Evolutionary conservation across 2,888 invertebrate species (phyloP).

Genomic region (Pachycephus smyrnensis): DNA sequence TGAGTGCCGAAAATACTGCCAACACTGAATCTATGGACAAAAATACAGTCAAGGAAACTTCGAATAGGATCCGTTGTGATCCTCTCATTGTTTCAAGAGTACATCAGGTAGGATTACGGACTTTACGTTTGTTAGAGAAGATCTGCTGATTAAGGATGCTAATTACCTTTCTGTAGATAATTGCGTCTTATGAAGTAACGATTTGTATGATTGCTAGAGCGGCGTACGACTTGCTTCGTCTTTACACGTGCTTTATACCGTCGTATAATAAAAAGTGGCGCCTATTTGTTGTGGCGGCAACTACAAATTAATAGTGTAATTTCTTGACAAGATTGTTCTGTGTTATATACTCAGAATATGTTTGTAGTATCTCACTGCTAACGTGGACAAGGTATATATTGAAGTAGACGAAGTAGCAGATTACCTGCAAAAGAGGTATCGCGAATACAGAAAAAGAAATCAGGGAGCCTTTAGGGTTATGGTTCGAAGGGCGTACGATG

Average conservation of each 20-base stretch:
- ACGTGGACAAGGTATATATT: constrained; percentile 83
- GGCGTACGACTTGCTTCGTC: neutral
- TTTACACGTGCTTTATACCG: neutral
- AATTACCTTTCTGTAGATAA: neutral
- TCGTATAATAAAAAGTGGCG: neutral
- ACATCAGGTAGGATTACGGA: neutral
- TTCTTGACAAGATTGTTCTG: neutral
- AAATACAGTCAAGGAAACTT: neutral
- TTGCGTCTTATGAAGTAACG: neutral
- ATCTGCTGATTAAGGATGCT: neutral
- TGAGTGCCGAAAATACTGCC: neutral
- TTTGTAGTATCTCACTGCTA: constrained; percentile 80
- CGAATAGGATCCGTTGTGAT: neutral
- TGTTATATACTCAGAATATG: constrained; percentile 6
- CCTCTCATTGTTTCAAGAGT: neutral
- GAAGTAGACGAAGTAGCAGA: constrained; percentile 88
- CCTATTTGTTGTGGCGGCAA: neutral
- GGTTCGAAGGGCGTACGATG: constrained; percentile 78
- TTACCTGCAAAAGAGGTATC: constrained; percentile 78
- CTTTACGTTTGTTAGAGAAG: neutral
- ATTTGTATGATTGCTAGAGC: neutral
- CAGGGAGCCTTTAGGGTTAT: constrained; percentile 81
- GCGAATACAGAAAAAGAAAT: constrained; percentile 86
- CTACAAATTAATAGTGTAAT: neutral
- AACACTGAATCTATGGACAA: neutral